phyloP scores from a whole-genome alignment of 2,113 vertebrate species.

The Pan troglodytes region NHGRI_mPanTro3-v2.1_pri NC_072417.2:18625001-18625500 shows the following conservation, averaged over 20 bases:
- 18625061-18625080: background rate
- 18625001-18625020: background rate
- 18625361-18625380: background rate
- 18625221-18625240: background rate
- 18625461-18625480: background rate
- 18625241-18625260: background rate
- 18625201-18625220: background rate
- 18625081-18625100: background rate
- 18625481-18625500: background rate
- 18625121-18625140: background rate
- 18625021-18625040: background rate
- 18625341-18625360: background rate
- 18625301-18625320: background rate
- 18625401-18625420: background rate
- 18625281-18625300: background rate
- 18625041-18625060: background rate
- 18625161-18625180: background rate
- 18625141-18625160: background rate
- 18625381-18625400: rapidly evolving
- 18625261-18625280: background rate
- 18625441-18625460: too few species aligned
- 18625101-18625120: background rate
- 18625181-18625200: background rate
- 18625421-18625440: background rate
- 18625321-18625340: background rate